Percentiles rank a stretch among this genome's conserved stretches.
Conservation (phyloP, 2,888 invertebrate species). For the Neria commutata region DNA sequence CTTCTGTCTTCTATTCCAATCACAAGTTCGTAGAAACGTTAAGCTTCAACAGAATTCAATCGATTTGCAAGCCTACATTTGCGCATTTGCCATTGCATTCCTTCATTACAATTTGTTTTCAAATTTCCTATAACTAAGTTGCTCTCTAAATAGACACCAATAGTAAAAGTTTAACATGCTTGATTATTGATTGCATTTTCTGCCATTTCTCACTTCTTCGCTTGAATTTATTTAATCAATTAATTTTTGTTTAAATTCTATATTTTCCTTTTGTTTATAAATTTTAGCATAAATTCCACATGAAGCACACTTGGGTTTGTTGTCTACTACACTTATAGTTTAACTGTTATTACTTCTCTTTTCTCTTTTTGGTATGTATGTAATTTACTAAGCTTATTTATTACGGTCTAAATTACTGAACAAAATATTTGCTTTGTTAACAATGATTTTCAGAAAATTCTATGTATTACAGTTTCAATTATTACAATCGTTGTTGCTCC, state of each 20-base stretch:
- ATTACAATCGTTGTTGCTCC: slow-evolving; percentile 46
- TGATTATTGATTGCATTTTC: slow-evolving; percentile 24
- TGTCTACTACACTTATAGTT: slow-evolving; percentile 29
- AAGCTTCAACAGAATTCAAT: too few species aligned
- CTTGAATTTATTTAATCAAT: slow-evolving; percentile 44
- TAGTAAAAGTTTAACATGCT: slow-evolving; percentile 31
- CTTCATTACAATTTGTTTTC: neutral
- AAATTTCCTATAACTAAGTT: neutral
- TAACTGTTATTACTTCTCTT: slow-evolving; percentile 14
- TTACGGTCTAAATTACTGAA: slow-evolving; percentile 27
- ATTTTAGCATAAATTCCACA: slow-evolving; percentile 35
- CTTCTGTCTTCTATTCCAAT: too few species aligned
- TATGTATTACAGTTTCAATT: slow-evolving; percentile 35
- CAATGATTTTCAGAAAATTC: slow-evolving; percentile 31
- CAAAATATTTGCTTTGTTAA: slow-evolving; percentile 41
- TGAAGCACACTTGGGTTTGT: slow-evolving; percentile 59
- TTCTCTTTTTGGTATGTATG: slow-evolving; percentile 25
- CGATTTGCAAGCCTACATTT: slow-evolving; percentile 18
- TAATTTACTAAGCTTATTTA: slow-evolving; percentile 12
- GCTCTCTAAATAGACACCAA: slow-evolving; percentile 36
- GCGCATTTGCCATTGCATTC: slow-evolving; percentile 27
- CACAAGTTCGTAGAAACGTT: too few species aligned
- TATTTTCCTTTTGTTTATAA: neutral
- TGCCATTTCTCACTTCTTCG: slow-evolving; percentile 42
- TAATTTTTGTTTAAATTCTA: neutral